These are phyloP conservation scores for Rissa tridactyla DNA, from an alignment of 2,113 vertebrate genomes.

Conservation along the genomic window DNA sequence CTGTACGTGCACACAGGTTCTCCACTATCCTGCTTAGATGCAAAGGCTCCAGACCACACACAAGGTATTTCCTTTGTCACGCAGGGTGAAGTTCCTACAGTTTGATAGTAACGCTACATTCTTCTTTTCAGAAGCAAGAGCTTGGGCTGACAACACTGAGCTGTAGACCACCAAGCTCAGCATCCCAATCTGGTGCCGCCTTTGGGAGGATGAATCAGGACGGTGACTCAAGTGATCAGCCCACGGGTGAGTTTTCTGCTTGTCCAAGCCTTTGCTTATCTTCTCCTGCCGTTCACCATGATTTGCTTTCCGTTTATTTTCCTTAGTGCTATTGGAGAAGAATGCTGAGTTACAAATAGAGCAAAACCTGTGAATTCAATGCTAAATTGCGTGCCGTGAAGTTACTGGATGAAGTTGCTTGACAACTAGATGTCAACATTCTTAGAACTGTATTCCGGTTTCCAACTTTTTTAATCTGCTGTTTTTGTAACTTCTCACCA, in stretches of 20 bases:
- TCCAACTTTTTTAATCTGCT: not conserved
- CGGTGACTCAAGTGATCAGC: not conserved
- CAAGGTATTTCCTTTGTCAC: not conserved
- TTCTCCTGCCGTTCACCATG: not conserved
- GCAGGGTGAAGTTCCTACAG: not conserved
- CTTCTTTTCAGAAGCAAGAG: not conserved
- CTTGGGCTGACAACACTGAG: not conserved
- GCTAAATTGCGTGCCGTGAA: not conserved
- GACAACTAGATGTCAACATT: not conserved
- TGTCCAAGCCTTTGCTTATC: not conserved
- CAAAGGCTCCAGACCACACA: not conserved
- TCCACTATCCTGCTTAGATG: not conserved
- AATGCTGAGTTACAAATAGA: not conserved
- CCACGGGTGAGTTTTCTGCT: constrained; percentile 30
- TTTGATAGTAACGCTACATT: not conserved
- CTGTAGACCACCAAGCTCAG: not conserved
- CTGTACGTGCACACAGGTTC: not conserved
- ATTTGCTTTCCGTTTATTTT: not conserved
- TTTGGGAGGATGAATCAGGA: constrained; percentile 42
- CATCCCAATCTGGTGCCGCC: not conserved
- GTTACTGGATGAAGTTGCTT: not conserved
- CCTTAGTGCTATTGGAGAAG: not conserved
- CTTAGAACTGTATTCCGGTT: not conserved
- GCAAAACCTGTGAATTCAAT: not conserved
- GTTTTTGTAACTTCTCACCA: not conserved